Evolutionary conservation across 2,888 invertebrate genomes (phyloP).

Genomic region (Frankliniella fusca): DNA sequence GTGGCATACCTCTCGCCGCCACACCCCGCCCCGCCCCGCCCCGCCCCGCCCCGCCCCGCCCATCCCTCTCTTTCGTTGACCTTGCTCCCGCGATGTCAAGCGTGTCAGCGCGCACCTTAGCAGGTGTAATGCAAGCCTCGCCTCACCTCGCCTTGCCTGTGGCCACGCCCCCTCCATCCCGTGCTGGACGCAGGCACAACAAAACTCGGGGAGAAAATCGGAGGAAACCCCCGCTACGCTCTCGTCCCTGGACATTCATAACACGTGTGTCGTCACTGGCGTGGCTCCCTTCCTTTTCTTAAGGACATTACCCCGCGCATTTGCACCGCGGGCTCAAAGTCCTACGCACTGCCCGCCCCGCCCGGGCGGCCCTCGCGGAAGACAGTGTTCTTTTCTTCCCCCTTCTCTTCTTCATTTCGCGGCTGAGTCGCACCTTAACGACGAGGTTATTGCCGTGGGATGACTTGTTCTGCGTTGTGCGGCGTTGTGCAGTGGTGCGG

Average conservation of each 20-base stretch:
- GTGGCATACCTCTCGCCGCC: background rate
- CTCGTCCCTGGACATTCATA: no score
- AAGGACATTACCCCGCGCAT: no score
- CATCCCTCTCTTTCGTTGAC: background rate
- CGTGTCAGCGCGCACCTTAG: background rate
- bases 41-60: background rate
- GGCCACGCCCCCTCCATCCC: background rate
- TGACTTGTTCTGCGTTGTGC: background rate
- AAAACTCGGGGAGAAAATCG: no score
- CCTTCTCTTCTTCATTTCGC: background rate
- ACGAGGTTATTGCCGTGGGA: background rate
- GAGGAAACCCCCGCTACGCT: no score
- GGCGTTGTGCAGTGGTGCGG: background rate
- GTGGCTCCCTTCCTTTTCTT: no score
- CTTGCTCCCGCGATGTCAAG: background rate
- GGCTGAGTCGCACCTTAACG: background rate
- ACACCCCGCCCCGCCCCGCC: no score
- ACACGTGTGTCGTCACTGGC: no score
- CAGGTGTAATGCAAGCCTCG: background rate
- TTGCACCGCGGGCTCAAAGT: background rate
- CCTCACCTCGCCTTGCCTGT: background rate
- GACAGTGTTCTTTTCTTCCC: background rate
- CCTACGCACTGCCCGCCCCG: background rate
- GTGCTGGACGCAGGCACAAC: no score
- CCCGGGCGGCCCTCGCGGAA: background rate